These are phyloP conservation scores for Apostichopus japonicus DNA, from an alignment of 35 echinoderm and acorn worm species.

Conservation along the genomic window DNA sequence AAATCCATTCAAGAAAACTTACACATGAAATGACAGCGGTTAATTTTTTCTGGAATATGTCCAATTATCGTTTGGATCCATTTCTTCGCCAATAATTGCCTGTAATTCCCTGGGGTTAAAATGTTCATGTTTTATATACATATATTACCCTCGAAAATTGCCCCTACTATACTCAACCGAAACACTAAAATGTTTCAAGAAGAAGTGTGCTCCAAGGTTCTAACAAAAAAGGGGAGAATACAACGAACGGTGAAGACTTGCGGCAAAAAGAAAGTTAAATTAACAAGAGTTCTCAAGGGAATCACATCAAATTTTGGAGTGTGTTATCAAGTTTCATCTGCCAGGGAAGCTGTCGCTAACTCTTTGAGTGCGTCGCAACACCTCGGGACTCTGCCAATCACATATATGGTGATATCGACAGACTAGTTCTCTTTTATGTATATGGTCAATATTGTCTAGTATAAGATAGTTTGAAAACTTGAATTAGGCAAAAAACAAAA, in stretches of 20 bases:
- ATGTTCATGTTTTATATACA: background rate
- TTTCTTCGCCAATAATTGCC: background rate
- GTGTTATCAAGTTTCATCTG: background rate
- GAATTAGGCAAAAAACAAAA: no score
- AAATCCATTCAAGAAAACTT: background rate
- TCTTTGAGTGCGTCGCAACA: background rate
- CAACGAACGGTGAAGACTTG: background rate
- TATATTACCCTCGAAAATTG: background rate
- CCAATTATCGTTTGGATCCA: background rate
- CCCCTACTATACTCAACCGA: no score
- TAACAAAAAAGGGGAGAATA: background rate
- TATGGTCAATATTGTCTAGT: no score
- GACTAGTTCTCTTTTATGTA: no score
- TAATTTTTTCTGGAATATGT: background rate
- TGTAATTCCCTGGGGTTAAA: background rate
- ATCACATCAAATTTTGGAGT: background rate
- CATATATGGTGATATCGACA: no score
- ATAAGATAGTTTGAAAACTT: no score
- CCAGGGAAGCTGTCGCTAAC: background rate
- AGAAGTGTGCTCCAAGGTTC: background rate
- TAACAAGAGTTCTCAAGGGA: background rate
- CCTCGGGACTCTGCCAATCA: background rate
- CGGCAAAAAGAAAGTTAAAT: background rate
- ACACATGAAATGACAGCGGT: background rate
- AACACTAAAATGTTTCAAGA: no score